phyloP scores from a whole-genome alignment of 2,797 vertebrate genomes.

The Malurus splendens region DNA sequence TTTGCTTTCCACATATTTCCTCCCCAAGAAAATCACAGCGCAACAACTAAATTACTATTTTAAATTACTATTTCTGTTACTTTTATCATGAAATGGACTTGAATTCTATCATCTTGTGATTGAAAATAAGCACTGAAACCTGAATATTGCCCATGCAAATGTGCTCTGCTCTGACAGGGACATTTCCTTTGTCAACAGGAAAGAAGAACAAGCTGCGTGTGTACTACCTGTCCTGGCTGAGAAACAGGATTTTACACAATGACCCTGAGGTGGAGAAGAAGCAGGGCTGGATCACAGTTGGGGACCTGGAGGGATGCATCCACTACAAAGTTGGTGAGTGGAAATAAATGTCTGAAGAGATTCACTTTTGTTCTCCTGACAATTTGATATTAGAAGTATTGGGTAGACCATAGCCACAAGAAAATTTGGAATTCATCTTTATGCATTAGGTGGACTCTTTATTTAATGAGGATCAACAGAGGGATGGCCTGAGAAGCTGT shows the following conservation, averaged over 20 bases:
- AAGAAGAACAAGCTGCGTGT: constrained; percentile 98
- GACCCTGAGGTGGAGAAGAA: constrained; percentile 98
- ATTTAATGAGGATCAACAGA: neutral
- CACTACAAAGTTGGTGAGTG: constrained; percentile 97
- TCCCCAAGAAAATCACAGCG: neutral
- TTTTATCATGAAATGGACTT: neutral
- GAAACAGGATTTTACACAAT: constrained; percentile 96
- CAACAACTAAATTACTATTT: neutral
- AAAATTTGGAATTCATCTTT: neutral
- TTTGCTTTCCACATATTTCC: neutral
- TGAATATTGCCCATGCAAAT: accelerated
- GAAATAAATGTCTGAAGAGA: neutral
- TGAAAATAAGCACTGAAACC: neutral
- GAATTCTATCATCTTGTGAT: neutral
- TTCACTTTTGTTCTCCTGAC: neutral
- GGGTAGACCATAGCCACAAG: neutral
- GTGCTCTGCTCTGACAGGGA: neutral
- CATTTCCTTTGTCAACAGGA: constrained; percentile 62
- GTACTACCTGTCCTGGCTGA: constrained; percentile 97
- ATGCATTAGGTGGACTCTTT: neutral
- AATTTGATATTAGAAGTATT: neutral
- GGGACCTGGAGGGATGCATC: constrained; percentile 94
- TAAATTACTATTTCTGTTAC: neutral
- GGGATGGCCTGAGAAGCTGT: neutral
- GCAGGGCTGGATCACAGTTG: constrained; percentile 96